Evolutionary conservation across 2,888 invertebrate species (phyloP).

Genomic region (Brachyptera risi): DNA sequence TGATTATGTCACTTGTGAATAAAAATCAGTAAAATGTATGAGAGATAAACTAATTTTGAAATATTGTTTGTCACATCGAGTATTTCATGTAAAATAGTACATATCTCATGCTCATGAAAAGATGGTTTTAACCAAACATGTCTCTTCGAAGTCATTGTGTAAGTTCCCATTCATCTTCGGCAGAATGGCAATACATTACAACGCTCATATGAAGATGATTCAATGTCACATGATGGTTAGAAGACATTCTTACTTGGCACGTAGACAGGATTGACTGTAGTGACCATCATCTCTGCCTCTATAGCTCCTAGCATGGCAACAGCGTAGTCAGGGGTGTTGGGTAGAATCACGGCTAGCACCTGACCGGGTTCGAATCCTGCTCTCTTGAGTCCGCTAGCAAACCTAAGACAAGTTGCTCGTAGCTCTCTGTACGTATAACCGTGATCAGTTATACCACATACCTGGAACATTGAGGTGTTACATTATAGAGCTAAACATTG

Average conservation of each 20-base stretch:
- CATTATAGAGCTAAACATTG: neutral
- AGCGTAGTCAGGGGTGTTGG: conserved; percentile 42
- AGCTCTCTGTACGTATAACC: conserved; percentile 40
- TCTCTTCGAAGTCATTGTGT: no score
- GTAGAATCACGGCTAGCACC: conserved; percentile 40
- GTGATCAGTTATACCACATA: conserved; percentile 39
- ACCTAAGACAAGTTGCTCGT: conserved; percentile 35
- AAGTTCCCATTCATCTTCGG: no score
- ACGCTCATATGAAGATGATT: no score
- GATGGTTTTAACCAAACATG: no score
- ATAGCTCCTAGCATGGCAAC: conserved; percentile 36
- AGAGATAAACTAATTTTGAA: no score
- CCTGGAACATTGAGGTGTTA: conserved; percentile 30
- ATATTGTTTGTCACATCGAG: no score
- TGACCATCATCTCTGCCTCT: conserved; percentile 38
- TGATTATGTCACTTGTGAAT: no score
- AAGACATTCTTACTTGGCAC: conserved; percentile 36
- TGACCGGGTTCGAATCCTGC: conserved; percentile 40
- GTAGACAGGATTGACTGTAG: conserved; percentile 34
- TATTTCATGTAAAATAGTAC: no score
- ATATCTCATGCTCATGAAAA: no score
- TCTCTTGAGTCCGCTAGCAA: conserved; percentile 39
- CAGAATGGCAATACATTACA: no score
- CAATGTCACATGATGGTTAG: no score
- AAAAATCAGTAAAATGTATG: no score